phyloP scores from a whole-genome alignment of 2,888 invertebrate species.

The Heliconius sara region DNA sequence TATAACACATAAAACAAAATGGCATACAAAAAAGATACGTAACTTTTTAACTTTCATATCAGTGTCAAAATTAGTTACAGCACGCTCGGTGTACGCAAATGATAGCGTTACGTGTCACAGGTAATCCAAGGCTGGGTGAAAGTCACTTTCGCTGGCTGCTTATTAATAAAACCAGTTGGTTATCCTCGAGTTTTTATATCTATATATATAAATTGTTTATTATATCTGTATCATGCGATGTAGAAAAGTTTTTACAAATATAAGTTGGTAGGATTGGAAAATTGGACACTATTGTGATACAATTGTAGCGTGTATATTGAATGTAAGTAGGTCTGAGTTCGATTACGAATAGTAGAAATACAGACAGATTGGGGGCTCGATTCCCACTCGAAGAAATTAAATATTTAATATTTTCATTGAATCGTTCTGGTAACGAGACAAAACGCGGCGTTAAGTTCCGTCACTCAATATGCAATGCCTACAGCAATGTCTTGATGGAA shows the following conservation, averaged over 20 bases:
- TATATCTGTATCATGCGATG: background rate
- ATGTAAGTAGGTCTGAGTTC: background rate
- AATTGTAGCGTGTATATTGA: background rate
- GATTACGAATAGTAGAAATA: background rate
- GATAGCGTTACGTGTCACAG: constrained; percentile 53
- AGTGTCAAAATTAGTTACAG: constrained; percentile 46
- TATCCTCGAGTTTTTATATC: constrained; percentile 43
- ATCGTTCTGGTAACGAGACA: background rate
- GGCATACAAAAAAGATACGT: background rate
- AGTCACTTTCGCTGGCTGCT: constrained; percentile 53
- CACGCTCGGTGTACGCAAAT: constrained; percentile 51
- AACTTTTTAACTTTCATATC: constrained; percentile 37
- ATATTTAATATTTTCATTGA: background rate
- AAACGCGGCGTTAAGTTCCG: no score
- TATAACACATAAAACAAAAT: background rate
- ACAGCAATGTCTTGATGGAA: no score
- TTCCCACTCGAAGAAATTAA: background rate
- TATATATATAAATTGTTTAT: constrained; percentile 11
- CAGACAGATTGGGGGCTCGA: background rate
- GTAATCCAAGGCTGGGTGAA: constrained; percentile 56
- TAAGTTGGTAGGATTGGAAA: background rate
- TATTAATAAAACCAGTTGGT: constrained; percentile 47
- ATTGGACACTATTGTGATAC: background rate
- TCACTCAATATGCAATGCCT: no score
- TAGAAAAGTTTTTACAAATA: no score